Evolutionary conservation across 2,113 vertebrate genomes (phyloP).

Genomic region (Aspidoscelis tigris): DNA sequence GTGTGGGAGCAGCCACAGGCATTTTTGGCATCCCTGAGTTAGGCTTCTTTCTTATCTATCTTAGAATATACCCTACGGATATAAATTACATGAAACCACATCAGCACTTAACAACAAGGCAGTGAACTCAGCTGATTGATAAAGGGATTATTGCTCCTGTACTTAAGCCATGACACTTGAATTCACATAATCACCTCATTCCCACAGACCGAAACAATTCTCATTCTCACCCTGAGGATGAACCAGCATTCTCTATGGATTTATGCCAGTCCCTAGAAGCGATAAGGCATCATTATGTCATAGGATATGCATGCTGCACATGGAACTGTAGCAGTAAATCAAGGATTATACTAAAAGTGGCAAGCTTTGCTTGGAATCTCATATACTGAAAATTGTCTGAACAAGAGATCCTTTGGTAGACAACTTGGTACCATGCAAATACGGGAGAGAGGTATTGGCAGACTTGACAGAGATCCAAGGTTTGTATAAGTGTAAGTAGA

Average conservation of each 20-base stretch:
- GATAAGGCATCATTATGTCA: accelerated
- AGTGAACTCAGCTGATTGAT: not conserved
- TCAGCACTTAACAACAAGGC: slow-evolving; percentile 19
- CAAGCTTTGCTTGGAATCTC: not conserved
- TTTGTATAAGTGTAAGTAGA: not conserved
- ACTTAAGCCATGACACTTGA: slow-evolving; percentile 33
- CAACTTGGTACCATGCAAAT: not conserved
- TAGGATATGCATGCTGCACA: slow-evolving; percentile 17
- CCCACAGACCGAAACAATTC: slow-evolving; percentile 33
- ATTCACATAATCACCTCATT: slow-evolving; percentile 25
- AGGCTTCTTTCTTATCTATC: slow-evolving; percentile 23
- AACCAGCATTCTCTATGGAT: slow-evolving; percentile 8
- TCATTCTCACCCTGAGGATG: not conserved
- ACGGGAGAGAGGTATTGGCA: not conserved
- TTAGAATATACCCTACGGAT: slow-evolving; percentile 32
- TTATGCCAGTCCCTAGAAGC: slow-evolving; percentile 5
- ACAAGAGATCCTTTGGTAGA: not conserved
- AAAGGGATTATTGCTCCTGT: slow-evolving; percentile 32
- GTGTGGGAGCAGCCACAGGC: slow-evolving; percentile 21
- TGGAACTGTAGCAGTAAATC: not conserved
- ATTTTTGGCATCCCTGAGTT: slow-evolving; percentile 30
- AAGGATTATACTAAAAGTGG: not conserved
- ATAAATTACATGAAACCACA: slow-evolving; percentile 11
- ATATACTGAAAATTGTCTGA: not conserved
- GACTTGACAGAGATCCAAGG: not conserved